Base-by-base conservation (phyloP, 1,140 invertebrate genomes). In the Homarus americanus region DNA sequence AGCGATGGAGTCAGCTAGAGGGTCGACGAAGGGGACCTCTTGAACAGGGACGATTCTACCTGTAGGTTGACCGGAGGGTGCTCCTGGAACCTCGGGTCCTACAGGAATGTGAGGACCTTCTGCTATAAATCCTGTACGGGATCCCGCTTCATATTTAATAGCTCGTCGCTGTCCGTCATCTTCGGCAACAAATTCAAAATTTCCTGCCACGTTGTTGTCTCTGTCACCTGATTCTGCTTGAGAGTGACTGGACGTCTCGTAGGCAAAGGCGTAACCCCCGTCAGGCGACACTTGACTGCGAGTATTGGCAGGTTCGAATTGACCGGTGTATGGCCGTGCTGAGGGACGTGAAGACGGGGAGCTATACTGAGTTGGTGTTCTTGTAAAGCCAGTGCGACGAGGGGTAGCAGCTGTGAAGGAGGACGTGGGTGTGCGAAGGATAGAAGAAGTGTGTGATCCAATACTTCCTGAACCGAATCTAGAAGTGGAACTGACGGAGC, bases 41-140 rank as follows among this genome's bases (percentile, higher is more conserved):
- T 69, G 82, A 2, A 92, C 91, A 4, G 91, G 91, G n/a, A 92
- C 87, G 38, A 92, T 92, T 40, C 87, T 83, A 20, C 91, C 91
- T 0, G 91, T 92, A 72, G 88, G 87, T 83, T 92, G 91, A 24
- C 91, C 91, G 40, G 87, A 80, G 32, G 91, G 91, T n/a, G 91
- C 87, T 38, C 91, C 91, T 17, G 91, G 91, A n/a, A 92, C 91
- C 9, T 63, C 63, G 58, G 91, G 91, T 44, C 91, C 91, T 73
- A 92, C 91, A 36, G 92, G 92, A 49, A 92, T 82, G 82, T 92
- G 92, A 34, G 66, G 80, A 10, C 92, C 92, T 75, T 92, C 92
- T 24, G 90, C 90, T 44, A 91, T 92, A 66, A 92, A 92, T 24
- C 92, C 92, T 41, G 91, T 92, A 32, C 78, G 79, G 49, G 92